Percentiles rank a stretch among this genome's conserved stretches.
phyloP scores from a whole-genome alignment of 2,888 invertebrate species.

The Protula sp. region DNA sequence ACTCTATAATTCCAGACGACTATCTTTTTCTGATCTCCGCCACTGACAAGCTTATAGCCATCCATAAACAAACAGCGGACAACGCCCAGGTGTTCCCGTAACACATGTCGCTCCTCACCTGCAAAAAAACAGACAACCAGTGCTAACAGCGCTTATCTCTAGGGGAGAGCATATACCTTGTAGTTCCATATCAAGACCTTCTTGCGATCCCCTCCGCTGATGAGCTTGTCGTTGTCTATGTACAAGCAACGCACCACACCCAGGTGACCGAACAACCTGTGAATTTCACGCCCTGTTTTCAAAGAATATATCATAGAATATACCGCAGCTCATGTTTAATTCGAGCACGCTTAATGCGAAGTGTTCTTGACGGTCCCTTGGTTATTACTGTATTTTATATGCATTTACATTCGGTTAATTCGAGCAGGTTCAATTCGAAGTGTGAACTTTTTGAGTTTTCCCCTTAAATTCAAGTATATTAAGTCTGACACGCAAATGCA shows the following conservation, averaged over 20 bases:
- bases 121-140: background rate
- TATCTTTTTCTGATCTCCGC: conserved; percentile 48
- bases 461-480: too few relatives aligned
- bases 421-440: too few relatives aligned
- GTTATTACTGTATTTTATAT: too few relatives aligned
- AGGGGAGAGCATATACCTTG: conserved; percentile 31
- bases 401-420: too few relatives aligned
- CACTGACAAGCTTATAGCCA: conserved; percentile 40
- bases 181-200: conserved; percentile 47
- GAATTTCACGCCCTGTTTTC: background rate
- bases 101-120: background rate
- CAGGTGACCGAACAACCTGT: conserved; percentile 30
- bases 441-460: too few relatives aligned
- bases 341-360: too few relatives aligned
- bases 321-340: background rate
- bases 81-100: conserved; percentile 41
- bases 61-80: conserved; percentile 42
- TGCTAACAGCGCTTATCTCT: background rate
- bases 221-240: conserved; percentile 36
- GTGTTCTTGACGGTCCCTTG: too few relatives aligned
- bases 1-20: conserved; percentile 47
- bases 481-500: too few relatives aligned
- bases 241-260: conserved; percentile 46
- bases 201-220: conserved; percentile 49
- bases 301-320: background rate